Percentiles rank a stretch among this genome's conserved stretches.
These are phyloP conservation scores for Hesperia comma DNA, from an alignment of 2,888 invertebrate genomes.

Conservation along the genomic window DNA sequence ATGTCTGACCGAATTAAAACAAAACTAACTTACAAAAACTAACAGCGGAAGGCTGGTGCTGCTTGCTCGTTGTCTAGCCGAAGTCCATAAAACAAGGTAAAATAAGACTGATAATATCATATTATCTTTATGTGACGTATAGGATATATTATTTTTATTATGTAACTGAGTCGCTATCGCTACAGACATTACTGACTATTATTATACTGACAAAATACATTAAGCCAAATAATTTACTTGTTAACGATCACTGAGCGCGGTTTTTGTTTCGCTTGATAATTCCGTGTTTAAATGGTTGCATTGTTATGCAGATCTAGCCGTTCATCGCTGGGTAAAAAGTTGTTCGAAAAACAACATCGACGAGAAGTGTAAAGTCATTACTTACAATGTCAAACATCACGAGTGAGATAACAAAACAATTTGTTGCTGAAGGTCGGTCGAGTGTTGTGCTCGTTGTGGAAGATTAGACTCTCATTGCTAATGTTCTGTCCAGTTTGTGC, in stretches of 20 bases:
- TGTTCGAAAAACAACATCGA: constrained; percentile 3
- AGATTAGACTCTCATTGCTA: background rate
- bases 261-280: constrained; percentile 9
- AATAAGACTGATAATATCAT: too few species aligned
- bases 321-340: background rate
- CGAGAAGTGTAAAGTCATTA: constrained; percentile 12
- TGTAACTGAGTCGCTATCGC: background rate
- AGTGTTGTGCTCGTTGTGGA: constrained; percentile 3
- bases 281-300: constrained; percentile 9
- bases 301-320: constrained; percentile 1
- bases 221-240: background rate
- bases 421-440: constrained; percentile 7
- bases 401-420: constrained; percentile 8
- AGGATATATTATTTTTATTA: too few species aligned
- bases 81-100: too few species aligned
- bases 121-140: too few species aligned
- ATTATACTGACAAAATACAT: too few species aligned
- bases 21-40: too few species aligned
- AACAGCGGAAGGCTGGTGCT: too few species aligned
- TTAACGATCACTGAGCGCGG: background rate
- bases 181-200: background rate
- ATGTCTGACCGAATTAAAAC: background rate
- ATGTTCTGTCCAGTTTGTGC: background rate
- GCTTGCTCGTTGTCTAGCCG: too few species aligned
- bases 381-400: constrained; percentile 13